Percentiles rank a stretch among this genome's conserved stretches.
These are phyloP conservation scores for Elachura formosa DNA, from an alignment of 2,113 vertebrate species.

Conservation along the genomic window DNA sequence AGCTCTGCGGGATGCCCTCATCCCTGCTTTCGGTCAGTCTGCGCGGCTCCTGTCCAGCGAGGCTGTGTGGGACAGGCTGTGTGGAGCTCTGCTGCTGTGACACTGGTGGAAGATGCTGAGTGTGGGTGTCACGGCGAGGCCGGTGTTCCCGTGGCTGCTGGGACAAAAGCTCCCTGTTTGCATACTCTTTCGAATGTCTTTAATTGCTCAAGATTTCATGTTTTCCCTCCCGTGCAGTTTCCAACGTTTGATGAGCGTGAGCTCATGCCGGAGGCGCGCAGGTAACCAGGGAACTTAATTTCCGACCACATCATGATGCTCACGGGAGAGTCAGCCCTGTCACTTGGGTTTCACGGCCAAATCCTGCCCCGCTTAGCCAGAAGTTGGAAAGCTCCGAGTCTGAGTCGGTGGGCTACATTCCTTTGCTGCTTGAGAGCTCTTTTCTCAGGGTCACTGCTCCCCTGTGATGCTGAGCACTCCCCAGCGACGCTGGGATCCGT, in stretches of 20 bases:
- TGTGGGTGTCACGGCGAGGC: not conserved
- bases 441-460: not conserved
- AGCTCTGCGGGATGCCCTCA: not conserved
- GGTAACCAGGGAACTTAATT: not conserved
- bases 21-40: not conserved
- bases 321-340: not conserved
- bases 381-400: not conserved
- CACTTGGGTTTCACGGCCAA: not conserved
- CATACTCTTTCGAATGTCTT: not conserved
- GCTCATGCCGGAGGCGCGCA: not conserved
- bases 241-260: not conserved
- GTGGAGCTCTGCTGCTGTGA: not conserved
- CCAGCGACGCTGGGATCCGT: not conserved
- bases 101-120: rapidly evolving
- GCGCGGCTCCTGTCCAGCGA: rapidly evolving
- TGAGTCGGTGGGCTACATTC: not conserved
- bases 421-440: not conserved
- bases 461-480: not conserved
- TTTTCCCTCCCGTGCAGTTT: not conserved
- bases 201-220: not conserved
- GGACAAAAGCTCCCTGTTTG: not conserved
- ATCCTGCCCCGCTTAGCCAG: not conserved
- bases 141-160: not conserved
- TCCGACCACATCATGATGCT: not conserved
- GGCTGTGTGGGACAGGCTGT: not conserved